phyloP scores from a whole-genome alignment of 35 echinoderm and acorn worm species.

The Apostichopus californicus region DNA sequence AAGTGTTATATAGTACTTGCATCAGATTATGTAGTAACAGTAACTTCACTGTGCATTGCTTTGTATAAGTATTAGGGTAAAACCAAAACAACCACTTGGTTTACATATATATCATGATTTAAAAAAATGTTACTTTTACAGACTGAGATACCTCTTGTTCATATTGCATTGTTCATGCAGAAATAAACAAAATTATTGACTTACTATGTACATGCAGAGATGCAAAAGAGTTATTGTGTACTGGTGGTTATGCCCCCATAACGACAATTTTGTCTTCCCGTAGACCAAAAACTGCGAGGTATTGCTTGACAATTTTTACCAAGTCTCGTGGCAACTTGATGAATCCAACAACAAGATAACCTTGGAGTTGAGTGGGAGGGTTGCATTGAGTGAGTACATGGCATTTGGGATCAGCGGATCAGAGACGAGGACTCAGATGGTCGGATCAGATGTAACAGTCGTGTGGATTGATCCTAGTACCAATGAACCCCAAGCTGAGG shows the following conservation, averaged over 20 bases:
- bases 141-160: neutral
- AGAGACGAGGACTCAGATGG: slow-evolving; percentile 49
- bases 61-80: neutral
- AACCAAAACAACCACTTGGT: neutral
- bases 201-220: neutral
- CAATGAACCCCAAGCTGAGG: slow-evolving; percentile 38
- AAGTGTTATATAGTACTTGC: too few species aligned
- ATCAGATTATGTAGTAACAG: too few species aligned
- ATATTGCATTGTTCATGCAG: neutral
- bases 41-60: too few species aligned
- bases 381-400: slow-evolving; percentile 60
- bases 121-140: too few species aligned
- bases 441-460: slow-evolving; percentile 85
- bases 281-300: slow-evolving; percentile 59
- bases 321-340: slow-evolving; percentile 76
- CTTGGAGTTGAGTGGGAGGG: slow-evolving; percentile 61
- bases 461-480: slow-evolving; percentile 59
- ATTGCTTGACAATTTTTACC: slow-evolving; percentile 60
- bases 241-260: neutral
- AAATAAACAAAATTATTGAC: neutral
- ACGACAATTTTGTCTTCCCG: neutral
- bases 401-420: slow-evolving; percentile 92
- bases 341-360: slow-evolving; percentile 52
- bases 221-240: neutral
- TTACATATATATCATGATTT: neutral